Base-by-base conservation (phyloP, 2,888 invertebrate species). In the Branchipolynoe longqiensis region DNA sequence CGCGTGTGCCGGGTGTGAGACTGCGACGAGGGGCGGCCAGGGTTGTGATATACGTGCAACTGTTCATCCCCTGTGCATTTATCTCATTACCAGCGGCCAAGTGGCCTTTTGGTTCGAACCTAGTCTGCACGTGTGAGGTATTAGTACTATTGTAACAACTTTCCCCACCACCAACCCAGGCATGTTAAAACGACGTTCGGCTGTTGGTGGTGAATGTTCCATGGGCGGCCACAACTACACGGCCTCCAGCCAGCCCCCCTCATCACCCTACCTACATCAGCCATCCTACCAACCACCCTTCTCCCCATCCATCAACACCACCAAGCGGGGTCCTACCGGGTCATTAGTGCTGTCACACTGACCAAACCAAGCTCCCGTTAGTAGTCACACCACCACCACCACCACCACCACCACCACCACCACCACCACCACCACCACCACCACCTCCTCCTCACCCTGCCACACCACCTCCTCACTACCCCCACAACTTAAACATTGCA, bases 21-120 rank as follows among this genome's bases (percentile, higher is more conserved):
- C n/a, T n/a, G n/a, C n/a, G n/a, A n/a, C n/a, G n/a, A n/a, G n/a
- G n/a, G n/a, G n/a, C n/a, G n/a, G 78, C 48, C 48, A 78, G 78
- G 78, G 78, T 78, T 78, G 78, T 78, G 78, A 78, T 28, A 78
- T 31, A 78, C 78, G 48, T 78, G 78, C 78, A 78, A 78, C 78
- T 78, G 31, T 78, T 78, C 78, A 78, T 78, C 78, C 41, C 48
- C 48, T 78, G 78, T 78, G 78, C 78, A 78, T 78, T 78, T 78
- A 78, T 78, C 78, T 78, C 78, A 78, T 78, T 78, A 48, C 78
- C 78, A 78, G 78, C 28, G 78, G 78, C 54, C 78, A n/a, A 54
- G 78, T 78, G 48, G 78, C 48, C 78, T 78, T 41, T 54, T 41
- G 48, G 8, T 48, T 48, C 78, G 28, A 28, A 8, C 28, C 41